Evolutionary conservation across 2,888 invertebrate genomes (phyloP), one percentile per base, ranked within the genome.

Genomic region (Cryptocephalus moraei): DNA sequence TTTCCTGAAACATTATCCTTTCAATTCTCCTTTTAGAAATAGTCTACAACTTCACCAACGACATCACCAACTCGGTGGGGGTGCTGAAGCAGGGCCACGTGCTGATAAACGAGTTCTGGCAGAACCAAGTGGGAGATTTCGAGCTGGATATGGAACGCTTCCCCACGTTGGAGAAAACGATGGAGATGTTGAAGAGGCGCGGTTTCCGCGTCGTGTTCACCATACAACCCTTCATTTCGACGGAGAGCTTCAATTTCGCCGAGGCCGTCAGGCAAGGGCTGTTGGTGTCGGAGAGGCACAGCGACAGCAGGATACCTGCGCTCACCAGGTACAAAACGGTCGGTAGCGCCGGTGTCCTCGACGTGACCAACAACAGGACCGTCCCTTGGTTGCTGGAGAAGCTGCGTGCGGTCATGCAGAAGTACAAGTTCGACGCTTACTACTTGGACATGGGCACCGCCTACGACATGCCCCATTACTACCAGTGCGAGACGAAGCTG

Each of bases 211-310:
- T 94, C 10, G 87, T 86, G 0, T 82, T 94, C 55, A 86, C 90
- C n/a, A 79, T 93, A 0, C 91, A 92, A 62, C 93, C 94, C 0
- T 94, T 90, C 64, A 84, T 93, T 33, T 86, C 87, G 44, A 89
- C 91, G 0, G 89, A 91, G 60, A 91, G 92, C 54, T 72, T 73
- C 1, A 89, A 86, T 60, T 93, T 92, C 63, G 82, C 81, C 45
- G 84, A 88, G 57, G 84, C 89, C 1, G 86, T 91, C 1, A 76
- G 80, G 44, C 81, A 81, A 46, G 76, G 83, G 46, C 64, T 90
- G n/a, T 68, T 91, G 2, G 81, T 91, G 39, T 84, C 83, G n/a
- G 90, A 91, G 62, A 75, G 88, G 13, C 81, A 81, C 48, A 84
- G 84, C 54, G 87, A 88, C 58, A 76, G 82, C 47, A 76, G 84